These are phyloP conservation scores for Crepidodera aurea DNA, from an alignment of 2,888 invertebrate species.

Conservation along the genomic window DNA sequence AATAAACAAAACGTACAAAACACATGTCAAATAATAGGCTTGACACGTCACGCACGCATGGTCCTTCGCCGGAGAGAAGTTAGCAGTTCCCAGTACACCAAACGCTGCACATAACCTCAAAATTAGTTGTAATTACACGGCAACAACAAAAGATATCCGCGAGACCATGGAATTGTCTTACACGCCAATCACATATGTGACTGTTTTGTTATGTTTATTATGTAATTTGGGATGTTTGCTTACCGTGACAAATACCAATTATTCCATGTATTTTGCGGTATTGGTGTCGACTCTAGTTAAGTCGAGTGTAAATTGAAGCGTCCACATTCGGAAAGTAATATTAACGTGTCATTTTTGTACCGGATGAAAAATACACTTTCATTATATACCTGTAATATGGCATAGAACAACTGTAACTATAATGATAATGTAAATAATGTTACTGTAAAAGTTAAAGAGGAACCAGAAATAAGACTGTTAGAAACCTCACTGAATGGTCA, in stretches of 20 bases:
- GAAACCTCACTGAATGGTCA: no score
- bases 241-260: conserved; percentile 38
- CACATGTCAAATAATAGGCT: conserved; percentile 42
- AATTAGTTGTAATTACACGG: conserved; percentile 40
- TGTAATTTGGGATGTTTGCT: conserved; percentile 35
- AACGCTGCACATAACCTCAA: conserved; percentile 40
- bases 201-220: conserved; percentile 38
- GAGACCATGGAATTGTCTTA: conserved; percentile 39
- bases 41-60: conserved; percentile 41
- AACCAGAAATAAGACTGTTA: no score
- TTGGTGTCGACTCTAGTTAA: conserved; percentile 22
- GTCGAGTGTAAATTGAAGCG: conserved; percentile 20
- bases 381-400: no score
- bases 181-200: conserved; percentile 42
- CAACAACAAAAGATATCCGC: conserved; percentile 40
- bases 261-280: conserved; percentile 29
- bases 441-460: no score
- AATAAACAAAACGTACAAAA: conserved; percentile 34
- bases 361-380: background rate
- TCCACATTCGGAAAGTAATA: conserved; percentile 3
- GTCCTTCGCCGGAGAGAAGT: conserved; percentile 27
- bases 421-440: no score
- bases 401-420: no score
- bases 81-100: conserved; percentile 36
- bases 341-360: conserved; percentile 4